Conservation (phyloP, 2,888 invertebrate species). For the Athetis lepigone region DNA sequence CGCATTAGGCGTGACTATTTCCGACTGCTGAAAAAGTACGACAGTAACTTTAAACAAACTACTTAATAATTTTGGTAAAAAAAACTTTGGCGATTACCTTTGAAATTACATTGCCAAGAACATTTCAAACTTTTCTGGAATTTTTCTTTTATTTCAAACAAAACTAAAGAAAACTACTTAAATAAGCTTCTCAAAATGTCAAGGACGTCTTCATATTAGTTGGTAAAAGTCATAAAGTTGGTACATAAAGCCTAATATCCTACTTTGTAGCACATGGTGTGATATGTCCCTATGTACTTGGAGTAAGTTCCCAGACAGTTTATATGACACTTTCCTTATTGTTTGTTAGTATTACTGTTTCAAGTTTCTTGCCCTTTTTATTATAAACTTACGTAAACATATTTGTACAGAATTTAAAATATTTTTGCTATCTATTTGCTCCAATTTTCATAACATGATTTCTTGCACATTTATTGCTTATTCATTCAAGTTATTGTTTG, state of each 20-base stretch:
- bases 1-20: no score
- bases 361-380: conserved; percentile 11
- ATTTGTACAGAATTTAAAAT: no score
- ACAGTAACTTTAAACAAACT: no score
- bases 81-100: no score
- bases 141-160: background rate
- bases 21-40: no score
- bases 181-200: conserved; percentile 13
- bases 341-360: conserved; percentile 10
- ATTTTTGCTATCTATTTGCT: no score
- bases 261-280: conserved; percentile 43
- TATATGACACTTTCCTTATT: conserved; percentile 32
- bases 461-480: no score
- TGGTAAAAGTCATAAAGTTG: conserved; percentile 23
- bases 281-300: conserved; percentile 9
- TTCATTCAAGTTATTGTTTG: no score
- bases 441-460: no score
- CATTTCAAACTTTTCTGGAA: background rate
- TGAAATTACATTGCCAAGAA: background rate
- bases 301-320: conserved; percentile 19
- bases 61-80: no score
- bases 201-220: conserved; percentile 40
- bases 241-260: conserved; percentile 27
- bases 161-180: background rate
- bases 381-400: no score